A percentile compares a stretch with the other conserved stretches of the same genome.
phyloP scores from a whole-genome alignment of 2,888 invertebrate genomes.

The Artemia sinica region DNA sequence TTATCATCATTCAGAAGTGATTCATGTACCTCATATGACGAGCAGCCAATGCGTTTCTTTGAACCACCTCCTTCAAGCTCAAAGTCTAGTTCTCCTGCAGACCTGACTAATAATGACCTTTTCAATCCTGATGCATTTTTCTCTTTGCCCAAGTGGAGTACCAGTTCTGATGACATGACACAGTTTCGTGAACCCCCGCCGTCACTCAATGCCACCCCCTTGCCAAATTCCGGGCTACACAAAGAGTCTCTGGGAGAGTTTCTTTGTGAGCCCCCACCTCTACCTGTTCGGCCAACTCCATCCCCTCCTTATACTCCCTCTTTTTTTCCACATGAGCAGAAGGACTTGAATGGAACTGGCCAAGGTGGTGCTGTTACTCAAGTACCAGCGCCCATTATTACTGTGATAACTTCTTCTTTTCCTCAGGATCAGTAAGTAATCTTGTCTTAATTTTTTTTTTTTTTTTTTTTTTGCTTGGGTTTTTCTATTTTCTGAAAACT shows the following conservation, averaged over 20 bases:
- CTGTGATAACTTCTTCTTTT: conserved; percentile 12
- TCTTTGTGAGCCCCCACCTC: conserved; percentile 4
- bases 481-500: no score
- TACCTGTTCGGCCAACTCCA: conserved; percentile 3
- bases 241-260: conserved; percentile 5
- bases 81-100: neutral
- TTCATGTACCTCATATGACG: neutral
- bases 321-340: conserved; percentile 6
- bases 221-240: neutral
- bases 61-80: neutral
- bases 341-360: neutral
- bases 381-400: conserved; percentile 5
- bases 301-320: neutral
- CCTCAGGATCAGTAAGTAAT: conserved; percentile 1
- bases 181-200: conserved; percentile 4
- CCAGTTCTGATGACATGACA: conserved; percentile 4
- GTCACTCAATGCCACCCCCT: neutral
- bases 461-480: no score
- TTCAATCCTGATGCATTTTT: neutral
- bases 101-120: neutral
- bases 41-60: neutral
- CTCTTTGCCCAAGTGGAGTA: conserved; percentile 7
- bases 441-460: no score
- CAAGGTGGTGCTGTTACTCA: neutral
- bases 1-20: conserved; percentile 10